These are phyloP conservation scores for Spheniscus humboldti DNA, from an alignment of 2,797 vertebrate species.

Conservation along the genomic window DNA sequence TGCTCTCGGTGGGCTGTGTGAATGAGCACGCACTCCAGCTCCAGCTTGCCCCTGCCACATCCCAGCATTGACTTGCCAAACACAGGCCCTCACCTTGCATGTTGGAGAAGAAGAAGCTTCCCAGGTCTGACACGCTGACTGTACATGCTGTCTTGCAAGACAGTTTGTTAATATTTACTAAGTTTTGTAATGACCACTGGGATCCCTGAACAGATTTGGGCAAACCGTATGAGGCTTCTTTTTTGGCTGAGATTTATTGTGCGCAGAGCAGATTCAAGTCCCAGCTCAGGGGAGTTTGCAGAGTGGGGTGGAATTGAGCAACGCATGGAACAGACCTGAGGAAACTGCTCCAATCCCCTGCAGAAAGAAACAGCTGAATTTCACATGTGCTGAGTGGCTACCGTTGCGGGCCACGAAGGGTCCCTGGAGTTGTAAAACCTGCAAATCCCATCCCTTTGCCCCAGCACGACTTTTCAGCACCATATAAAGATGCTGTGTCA, in stretches of 20 bases:
- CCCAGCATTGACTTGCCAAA: neutral
- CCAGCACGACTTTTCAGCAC: neutral
- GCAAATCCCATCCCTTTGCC: neutral
- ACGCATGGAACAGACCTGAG: neutral
- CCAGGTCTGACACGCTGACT: neutral
- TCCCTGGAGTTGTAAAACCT: neutral
- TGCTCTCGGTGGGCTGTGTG: neutral
- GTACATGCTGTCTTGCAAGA: neutral
- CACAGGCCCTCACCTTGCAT: neutral
- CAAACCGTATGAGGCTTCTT: neutral
- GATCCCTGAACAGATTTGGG: neutral
- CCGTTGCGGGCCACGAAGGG: neutral
- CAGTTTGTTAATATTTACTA: neutral
- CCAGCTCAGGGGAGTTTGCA: neutral
- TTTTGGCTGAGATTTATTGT: neutral
- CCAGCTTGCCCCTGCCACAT: neutral
- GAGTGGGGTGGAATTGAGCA: neutral
- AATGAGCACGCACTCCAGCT: neutral
- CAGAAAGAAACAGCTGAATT: neutral
- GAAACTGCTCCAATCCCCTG: neutral
- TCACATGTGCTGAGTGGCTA: neutral
- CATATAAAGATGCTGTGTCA: neutral
- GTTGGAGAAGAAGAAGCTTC: neutral
- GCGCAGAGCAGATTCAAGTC: neutral
- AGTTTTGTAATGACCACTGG: neutral